These are phyloP conservation scores for Xylocopa sonorina DNA, from an alignment of 1,140 invertebrate species.

Conservation along the genomic window DNA sequence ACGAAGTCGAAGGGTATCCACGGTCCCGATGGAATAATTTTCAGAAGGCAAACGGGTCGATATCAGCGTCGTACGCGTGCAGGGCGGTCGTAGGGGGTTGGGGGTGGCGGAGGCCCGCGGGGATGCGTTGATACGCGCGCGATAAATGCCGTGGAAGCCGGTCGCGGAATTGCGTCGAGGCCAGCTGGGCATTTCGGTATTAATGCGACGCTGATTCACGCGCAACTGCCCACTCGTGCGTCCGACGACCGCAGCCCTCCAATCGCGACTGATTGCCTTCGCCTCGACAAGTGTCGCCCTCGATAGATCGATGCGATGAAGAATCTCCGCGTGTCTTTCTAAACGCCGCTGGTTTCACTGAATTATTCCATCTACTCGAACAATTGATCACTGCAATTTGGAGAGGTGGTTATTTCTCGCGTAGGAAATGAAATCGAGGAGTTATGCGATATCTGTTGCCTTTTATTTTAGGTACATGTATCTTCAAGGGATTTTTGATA, in stretches of 20 bases:
- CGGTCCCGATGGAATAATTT: slow-evolving; percentile 17
- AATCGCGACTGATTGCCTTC: slow-evolving; percentile 53
- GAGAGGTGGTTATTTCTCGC: too few relatives aligned
- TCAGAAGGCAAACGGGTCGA: background rate
- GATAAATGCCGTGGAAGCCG: slow-evolving; percentile 55
- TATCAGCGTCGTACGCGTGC: slow-evolving; percentile 13
- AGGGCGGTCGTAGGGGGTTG: too few relatives aligned
- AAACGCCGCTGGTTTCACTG: background rate
- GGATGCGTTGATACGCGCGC: slow-evolving; percentile 56
- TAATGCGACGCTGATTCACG: slow-evolving; percentile 61
- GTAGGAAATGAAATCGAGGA: too few relatives aligned
- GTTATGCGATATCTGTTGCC: too few relatives aligned
- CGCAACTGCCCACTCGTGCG: slow-evolving; percentile 37
- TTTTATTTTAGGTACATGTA: too few relatives aligned
- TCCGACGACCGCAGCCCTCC: slow-evolving; percentile 47
- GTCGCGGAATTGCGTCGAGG: slow-evolving; percentile 43
- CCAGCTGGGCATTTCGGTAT: slow-evolving; percentile 46
- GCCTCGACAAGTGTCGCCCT: background rate
- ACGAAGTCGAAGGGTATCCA: background rate
- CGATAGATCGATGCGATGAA: slow-evolving; percentile 10
- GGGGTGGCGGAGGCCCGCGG: slow-evolving; percentile 48
- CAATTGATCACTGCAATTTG: too few relatives aligned
- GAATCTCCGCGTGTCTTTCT: background rate
- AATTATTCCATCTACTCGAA: too few relatives aligned
- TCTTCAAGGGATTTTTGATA: too few relatives aligned